phyloP scores from a whole-genome alignment of 2,888 invertebrate species.

The Lasius fuliginosus region DNA sequence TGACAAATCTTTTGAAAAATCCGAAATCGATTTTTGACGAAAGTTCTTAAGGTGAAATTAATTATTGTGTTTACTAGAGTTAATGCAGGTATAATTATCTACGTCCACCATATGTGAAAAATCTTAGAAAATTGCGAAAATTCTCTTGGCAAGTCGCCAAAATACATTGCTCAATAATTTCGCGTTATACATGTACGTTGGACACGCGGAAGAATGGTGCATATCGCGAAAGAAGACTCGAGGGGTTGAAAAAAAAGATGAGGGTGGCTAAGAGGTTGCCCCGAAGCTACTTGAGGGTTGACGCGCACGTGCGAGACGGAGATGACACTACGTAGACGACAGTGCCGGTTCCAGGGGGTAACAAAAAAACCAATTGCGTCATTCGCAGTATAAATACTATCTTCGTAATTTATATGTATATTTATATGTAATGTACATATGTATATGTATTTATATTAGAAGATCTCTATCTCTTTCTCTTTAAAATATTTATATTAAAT shows the following conservation, averaged over 20 bases:
- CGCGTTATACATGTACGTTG: neutral
- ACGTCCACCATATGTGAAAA: neutral
- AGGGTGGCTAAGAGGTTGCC: constrained; percentile 19
- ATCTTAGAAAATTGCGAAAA: neutral
- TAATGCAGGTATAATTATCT: neutral
- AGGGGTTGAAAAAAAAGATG: constrained; percentile 30
- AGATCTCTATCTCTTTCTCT: neutral
- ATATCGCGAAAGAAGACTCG: constrained; percentile 25
- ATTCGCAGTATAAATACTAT: neutral
- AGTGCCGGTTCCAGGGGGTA: constrained; percentile 25
- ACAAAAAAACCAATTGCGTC: neutral
- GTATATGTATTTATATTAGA: neutral
- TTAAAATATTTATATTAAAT: neutral
- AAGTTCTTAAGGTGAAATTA: too few species aligned
- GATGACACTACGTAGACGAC: constrained; percentile 44
- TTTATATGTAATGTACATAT: too few species aligned
- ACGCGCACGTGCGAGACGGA: constrained; percentile 41
- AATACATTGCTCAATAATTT: constrained; percentile 8
- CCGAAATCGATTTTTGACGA: neutral
- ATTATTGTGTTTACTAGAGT: neutral
- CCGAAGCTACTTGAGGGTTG: constrained; percentile 6
- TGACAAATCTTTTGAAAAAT: neutral
- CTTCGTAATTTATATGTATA: neutral
- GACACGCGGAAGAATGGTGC: neutral
- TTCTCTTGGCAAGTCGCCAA: neutral